Percentiles rank a stretch among this genome's conserved stretches.
Conservation (phyloP, 2,113 vertebrate species). For the Ellobius talpinus region DNA sequence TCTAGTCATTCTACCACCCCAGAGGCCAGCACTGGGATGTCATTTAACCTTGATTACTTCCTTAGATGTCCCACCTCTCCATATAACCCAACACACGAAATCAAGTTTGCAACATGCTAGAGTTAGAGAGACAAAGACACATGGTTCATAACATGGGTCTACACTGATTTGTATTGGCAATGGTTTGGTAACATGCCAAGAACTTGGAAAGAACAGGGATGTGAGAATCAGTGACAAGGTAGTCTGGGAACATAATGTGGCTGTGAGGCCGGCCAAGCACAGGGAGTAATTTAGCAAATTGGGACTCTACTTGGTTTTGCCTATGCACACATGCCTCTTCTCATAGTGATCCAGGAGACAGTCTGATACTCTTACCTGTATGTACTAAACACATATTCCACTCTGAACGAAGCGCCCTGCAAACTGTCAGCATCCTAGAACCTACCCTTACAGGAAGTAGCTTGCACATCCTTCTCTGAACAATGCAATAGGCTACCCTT, state of each 20-base stretch:
- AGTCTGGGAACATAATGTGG: neutral
- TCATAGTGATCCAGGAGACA: neutral
- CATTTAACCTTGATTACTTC: neutral
- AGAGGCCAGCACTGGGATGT: neutral
- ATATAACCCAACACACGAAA: neutral
- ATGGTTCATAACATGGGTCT: neutral
- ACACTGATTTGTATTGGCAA: neutral
- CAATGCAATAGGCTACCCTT: neutral
- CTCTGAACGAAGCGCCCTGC: neutral
- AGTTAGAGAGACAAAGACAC: neutral
- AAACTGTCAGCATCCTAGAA: neutral
- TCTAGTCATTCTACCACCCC: neutral
- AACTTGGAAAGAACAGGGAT: neutral
- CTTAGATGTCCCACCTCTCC: neutral
- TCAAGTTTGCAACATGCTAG: neutral
- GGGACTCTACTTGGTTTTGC: neutral
- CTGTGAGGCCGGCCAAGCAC: neutral
- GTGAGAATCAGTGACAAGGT: neutral
- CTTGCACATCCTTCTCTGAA: neutral
- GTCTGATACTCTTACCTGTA: neutral
- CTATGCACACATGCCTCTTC: neutral
- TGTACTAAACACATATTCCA: neutral
- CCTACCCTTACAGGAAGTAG: neutral
- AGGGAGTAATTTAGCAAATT: neutral
- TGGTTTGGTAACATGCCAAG: neutral